These are phyloP conservation scores for Megaleporinus macrocephalus DNA, from an alignment of 2,113 vertebrate genomes.

Conservation along the genomic window DNA sequence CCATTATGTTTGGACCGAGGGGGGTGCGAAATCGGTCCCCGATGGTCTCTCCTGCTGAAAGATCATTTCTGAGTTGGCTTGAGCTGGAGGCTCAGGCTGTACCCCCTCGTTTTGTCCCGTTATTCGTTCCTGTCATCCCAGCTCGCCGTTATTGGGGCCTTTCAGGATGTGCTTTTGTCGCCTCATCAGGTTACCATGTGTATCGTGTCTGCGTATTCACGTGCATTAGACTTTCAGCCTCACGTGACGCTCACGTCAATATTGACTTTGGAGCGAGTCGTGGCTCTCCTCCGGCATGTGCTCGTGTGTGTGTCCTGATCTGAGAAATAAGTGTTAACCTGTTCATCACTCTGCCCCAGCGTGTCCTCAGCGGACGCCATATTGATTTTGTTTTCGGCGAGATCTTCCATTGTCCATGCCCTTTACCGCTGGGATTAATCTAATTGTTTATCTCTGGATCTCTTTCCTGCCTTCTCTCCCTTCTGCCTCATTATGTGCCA, in stretches of 20 bases:
- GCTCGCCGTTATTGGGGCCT: conserved; percentile 27
- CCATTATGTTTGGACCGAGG: conserved; percentile 66
- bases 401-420: conserved; percentile 77
- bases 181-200: conserved; percentile 52
- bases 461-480: conserved; percentile 82
- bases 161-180: conserved; percentile 50
- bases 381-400: conserved; percentile 82
- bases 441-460: conserved; percentile 87
- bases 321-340: conserved; percentile 79
- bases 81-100: conserved; percentile 59
- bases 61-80: conserved; percentile 66
- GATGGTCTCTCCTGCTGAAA: conserved; percentile 68
- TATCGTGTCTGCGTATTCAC: conserved; percentile 17
- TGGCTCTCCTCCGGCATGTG: conserved; percentile 61
- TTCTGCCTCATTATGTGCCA: conserved; percentile 85
- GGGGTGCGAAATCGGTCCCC: conserved; percentile 73
- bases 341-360: conserved; percentile 75
- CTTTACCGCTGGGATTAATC: conserved; percentile 82
- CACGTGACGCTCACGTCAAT: conserved; percentile 45
- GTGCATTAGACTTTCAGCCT: conserved; percentile 13
- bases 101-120: conserved; percentile 57
- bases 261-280: conserved; percentile 69
- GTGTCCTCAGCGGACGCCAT: conserved; percentile 78
- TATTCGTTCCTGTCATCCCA: conserved; percentile 50
- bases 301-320: conserved; percentile 69